Conservation (phyloP, 1,140 invertebrate genomes). For the Drosophila pallidifrons region DNA sequence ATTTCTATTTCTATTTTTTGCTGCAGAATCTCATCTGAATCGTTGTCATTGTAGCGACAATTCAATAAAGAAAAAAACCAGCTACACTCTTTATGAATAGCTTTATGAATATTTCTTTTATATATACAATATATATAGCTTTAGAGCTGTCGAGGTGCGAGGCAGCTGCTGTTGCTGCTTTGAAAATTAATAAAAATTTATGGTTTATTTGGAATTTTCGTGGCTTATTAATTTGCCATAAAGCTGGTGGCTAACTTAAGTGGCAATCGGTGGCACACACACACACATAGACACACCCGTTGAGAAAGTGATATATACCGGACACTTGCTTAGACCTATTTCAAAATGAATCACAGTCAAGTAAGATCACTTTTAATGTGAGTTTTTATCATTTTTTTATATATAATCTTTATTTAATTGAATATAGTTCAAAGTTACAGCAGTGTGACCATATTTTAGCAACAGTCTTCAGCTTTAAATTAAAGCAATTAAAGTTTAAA, state of each 20-base stretch:
- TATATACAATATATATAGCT: background rate
- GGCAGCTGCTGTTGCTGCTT: slow-evolving; percentile 52
- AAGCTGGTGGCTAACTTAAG: slow-evolving; percentile 65
- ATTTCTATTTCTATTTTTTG: background rate
- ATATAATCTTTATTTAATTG: background rate
- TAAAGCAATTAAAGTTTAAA: too few species aligned
- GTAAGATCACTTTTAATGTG: background rate
- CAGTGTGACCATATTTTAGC: too few species aligned
- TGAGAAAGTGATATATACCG: slow-evolving; percentile 9
- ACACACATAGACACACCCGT: slow-evolving; percentile 8
- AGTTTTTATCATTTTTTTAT: background rate
- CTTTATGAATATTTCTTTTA: slow-evolving; percentile 28
- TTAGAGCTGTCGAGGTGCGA: slow-evolving; percentile 12
- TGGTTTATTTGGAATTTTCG: slow-evolving; percentile 77
- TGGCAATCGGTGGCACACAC: slow-evolving; percentile 50
- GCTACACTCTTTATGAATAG: slow-evolving; percentile 48
- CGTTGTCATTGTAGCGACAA: slow-evolving; percentile 63
- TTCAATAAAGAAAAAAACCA: slow-evolving; percentile 48
- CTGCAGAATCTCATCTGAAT: slow-evolving; percentile 67
- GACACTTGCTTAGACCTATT: slow-evolving; percentile 1
- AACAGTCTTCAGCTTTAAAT: too few species aligned
- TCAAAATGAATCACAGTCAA: slow-evolving; percentile 31
- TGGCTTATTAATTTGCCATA: slow-evolving; percentile 78
- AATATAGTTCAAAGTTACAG: too few species aligned
- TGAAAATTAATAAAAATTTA: slow-evolving; percentile 79